A percentile compares a stretch with the other conserved stretches of the same genome.
Conservation (phyloP, 2,797 vertebrate species). For the Hephaestus fuliginosus region DNA sequence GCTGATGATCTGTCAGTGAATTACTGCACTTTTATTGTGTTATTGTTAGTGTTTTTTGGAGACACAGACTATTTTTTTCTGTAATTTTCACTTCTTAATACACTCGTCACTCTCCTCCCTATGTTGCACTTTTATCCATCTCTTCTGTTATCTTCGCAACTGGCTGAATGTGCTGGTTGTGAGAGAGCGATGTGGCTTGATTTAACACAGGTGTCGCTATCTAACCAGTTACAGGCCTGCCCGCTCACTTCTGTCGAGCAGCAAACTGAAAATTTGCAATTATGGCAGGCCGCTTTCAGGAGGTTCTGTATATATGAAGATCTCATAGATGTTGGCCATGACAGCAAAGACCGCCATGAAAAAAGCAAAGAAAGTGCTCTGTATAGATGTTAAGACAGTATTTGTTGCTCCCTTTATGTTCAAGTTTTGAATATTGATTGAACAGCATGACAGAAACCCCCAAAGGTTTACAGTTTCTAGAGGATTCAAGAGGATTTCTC, state of each 20-base stretch:
- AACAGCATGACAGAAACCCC: no score
- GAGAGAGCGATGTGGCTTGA: neutral
- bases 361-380: neutral
- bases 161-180: neutral
- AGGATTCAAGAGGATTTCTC: neutral
- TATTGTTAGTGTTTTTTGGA: neutral
- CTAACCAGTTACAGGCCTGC: neutral
- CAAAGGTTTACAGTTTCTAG: neutral
- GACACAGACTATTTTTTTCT: neutral
- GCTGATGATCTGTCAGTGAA: neutral
- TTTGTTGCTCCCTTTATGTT: neutral
- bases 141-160: neutral
- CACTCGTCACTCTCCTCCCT: neutral
- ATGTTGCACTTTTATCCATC: neutral
- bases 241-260: neutral
- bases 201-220: neutral
- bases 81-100: neutral
- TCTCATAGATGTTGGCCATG: neutral
- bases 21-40: neutral
- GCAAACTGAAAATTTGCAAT: conserved; percentile 1
- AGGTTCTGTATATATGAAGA: neutral
- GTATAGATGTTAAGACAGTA: neutral
- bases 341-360: neutral
- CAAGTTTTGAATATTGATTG: neutral
- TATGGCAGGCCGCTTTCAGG: neutral